Evolutionary conservation across 1,140 invertebrate species (phyloP).

Genomic region (Drosophila sechellia): DNA sequence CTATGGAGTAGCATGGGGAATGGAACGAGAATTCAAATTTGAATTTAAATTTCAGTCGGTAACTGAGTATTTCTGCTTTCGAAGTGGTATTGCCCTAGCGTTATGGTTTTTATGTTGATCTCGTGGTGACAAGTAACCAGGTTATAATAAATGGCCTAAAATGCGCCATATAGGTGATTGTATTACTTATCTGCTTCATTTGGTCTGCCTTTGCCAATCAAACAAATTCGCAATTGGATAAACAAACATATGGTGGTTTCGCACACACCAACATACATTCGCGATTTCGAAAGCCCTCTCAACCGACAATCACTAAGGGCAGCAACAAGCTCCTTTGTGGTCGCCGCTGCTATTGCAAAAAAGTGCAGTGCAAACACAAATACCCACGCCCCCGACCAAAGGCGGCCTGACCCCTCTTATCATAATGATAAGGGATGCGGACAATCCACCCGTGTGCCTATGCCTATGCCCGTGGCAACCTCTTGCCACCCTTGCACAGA

Average conservation of each 20-base stretch:
- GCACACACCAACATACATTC: background rate
- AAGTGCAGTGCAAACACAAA: slow-evolving; percentile 65
- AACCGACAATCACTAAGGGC: slow-evolving; percentile 49
- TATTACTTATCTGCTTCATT: slow-evolving; percentile 26
- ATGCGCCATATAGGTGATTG: background rate
- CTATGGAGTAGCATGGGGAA: background rate
- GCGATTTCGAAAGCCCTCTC: slow-evolving; percentile 7
- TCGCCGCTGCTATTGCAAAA: slow-evolving; percentile 41
- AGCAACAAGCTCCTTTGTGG: slow-evolving; percentile 46
- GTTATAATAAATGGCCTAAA: too few relatives aligned
- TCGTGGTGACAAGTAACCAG: too few relatives aligned
- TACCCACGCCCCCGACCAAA: slow-evolving; percentile 28
- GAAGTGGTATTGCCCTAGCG: too few relatives aligned
- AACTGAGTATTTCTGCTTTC: too few relatives aligned
- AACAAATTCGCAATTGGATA: slow-evolving; percentile 27
- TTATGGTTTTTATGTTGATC: too few relatives aligned
- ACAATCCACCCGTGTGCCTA: slow-evolving; percentile 23
- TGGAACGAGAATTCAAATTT: slow-evolving; percentile 2
- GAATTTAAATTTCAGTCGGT: background rate
- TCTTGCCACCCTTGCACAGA: background rate
- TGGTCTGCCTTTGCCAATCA: slow-evolving; percentile 48
- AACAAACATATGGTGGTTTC: background rate
- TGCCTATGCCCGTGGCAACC: slow-evolving; percentile 27
- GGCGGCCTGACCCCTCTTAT: slow-evolving; percentile 22
- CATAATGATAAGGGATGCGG: slow-evolving; percentile 38